Evolutionary conservation across 2,888 invertebrate genomes (phyloP).

Genomic region (Phyllotreta cruciferae): DNA sequence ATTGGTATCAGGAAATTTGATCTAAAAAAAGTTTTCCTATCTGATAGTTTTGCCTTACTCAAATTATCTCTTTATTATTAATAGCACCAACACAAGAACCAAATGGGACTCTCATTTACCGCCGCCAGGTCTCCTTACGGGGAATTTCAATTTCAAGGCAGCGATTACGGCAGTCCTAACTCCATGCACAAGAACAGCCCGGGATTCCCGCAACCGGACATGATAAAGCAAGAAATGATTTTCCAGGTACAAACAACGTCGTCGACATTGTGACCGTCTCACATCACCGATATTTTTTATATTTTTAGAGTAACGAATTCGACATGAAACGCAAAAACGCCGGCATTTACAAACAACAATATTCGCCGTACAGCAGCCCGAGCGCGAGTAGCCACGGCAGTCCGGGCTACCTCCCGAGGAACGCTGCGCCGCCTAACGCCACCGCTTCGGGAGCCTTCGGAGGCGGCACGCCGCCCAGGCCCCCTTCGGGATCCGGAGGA

Average conservation of each 20-base stretch:
- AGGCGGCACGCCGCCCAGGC: conserved; percentile 63
- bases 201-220: conserved; percentile 60
- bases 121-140: conserved; percentile 67
- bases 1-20: too few relatives aligned
- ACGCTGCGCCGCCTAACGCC: conserved; percentile 46
- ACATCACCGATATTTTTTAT: not conserved
- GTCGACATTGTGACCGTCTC: conserved; percentile 14
- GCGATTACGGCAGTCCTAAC: conserved; percentile 61
- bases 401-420: conserved; percentile 60
- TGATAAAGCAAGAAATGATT: conserved; percentile 66
- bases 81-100: conserved; percentile 89
- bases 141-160: conserved; percentile 66
- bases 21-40: too few relatives aligned
- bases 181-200: conserved; percentile 60
- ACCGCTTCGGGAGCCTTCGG: conserved; percentile 40
- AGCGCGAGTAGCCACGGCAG: conserved; percentile 67
- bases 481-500: conserved; percentile 62
- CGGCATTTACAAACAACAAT: conserved; percentile 66
- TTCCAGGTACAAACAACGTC: conserved; percentile 52
- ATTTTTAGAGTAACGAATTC: conserved; percentile 54
- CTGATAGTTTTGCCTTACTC: too few relatives aligned
- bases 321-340: conserved; percentile 61
- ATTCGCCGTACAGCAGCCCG: conserved; percentile 72
- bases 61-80: conserved; percentile 60
- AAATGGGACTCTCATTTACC: conserved; percentile 68